These are phyloP conservation scores for Eretmocerus hayati DNA, from an alignment of 2,888 invertebrate species.

Conservation along the genomic window DNA sequence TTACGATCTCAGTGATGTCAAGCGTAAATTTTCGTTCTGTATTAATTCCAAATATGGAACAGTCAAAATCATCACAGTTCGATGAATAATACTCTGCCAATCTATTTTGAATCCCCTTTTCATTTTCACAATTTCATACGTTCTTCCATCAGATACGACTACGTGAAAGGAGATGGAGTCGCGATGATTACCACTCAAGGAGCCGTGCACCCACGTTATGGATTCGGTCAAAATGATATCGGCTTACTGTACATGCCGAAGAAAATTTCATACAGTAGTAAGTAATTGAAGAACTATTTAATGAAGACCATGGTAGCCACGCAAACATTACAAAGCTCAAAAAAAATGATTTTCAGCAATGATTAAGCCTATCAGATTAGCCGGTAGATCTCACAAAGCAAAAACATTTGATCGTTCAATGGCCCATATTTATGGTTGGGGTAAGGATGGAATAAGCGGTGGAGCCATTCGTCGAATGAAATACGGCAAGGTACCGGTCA, in stretches of 20 bases:
- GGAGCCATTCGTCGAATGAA: constrained; percentile 18
- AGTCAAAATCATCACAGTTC: no score
- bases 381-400: constrained; percentile 3
- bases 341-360: constrained; percentile 15
- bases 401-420: constrained; percentile 5
- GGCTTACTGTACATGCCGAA: constrained; percentile 28
- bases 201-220: constrained; percentile 24
- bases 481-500: constrained; percentile 24
- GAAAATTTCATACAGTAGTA: constrained; percentile 28
- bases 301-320: neutral
- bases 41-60: no score
- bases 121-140: no score
- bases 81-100: no score
- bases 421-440: constrained; percentile 27
- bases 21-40: no score
- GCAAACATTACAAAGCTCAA: neutral
- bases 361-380: constrained; percentile 24
- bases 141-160: constrained; percentile 14
- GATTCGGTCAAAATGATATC: constrained; percentile 24
- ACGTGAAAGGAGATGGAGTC: constrained; percentile 22
- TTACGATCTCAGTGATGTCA: no score
- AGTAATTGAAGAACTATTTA: constrained; percentile 5
- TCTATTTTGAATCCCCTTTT: no score
- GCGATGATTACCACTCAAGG: constrained; percentile 25
- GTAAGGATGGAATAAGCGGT: constrained; percentile 11